Conservation (phyloP, 2,888 invertebrate genomes). For the Spatulosminthurus flaviceps region DNA sequence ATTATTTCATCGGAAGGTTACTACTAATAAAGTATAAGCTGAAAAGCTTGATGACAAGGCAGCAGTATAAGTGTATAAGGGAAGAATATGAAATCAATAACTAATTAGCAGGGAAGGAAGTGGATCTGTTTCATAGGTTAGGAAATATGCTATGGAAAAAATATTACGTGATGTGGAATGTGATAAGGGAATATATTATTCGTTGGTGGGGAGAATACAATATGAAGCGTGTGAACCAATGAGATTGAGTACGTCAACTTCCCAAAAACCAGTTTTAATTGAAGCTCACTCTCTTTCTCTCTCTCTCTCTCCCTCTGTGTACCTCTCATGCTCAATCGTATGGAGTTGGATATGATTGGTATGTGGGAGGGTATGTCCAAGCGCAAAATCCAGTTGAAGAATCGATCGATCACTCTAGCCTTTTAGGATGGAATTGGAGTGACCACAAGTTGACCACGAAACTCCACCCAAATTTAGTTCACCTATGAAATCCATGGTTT, state of each 20-base stretch:
- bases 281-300: neutral
- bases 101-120: neutral
- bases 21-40: too few species aligned
- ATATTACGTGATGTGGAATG: neutral
- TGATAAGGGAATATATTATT: neutral
- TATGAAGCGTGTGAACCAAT: neutral
- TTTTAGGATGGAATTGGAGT: slow-evolving; percentile 44
- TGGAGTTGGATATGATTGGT: slow-evolving; percentile 43
- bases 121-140: neutral
- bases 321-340: slow-evolving; percentile 11
- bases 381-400: slow-evolving; percentile 48
- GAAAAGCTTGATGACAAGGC: too few species aligned
- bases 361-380: slow-evolving; percentile 49
- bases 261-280: slow-evolving; percentile 28
- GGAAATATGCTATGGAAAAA: neutral
- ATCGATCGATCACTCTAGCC: slow-evolving; percentile 50
- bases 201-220: neutral
- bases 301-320: neutral
- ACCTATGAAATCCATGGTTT: slow-evolving; percentile 46
- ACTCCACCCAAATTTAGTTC: slow-evolving; percentile 41
- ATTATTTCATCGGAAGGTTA: too few species aligned
- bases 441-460: slow-evolving; percentile 54
- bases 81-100: too few species aligned
- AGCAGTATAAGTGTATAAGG: too few species aligned
- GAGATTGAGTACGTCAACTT: neutral